Base-by-base conservation (phyloP, 2,888 invertebrate genomes). In the Agrotis segetum region DNA sequence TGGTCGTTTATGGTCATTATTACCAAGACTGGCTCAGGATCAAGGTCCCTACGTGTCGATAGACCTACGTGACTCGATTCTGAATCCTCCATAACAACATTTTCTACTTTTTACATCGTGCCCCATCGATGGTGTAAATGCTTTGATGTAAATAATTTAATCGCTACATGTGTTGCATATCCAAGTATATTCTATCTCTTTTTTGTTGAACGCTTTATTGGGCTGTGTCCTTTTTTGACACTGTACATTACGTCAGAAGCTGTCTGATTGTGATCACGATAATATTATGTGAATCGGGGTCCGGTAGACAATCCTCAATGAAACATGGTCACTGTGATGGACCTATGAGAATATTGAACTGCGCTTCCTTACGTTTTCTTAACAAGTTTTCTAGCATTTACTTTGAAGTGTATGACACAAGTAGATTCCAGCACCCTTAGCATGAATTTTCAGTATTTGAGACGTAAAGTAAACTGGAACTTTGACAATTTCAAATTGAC, bases 1-100 rank as follows among this genome's bases (percentile, higher is more conserved):
- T 71, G 64, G 68, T 74, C 88, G 11, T 77, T 86, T 91, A 92
- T 89, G 90, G 92, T 79, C 88, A 91, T 90, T 91, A 83, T 88
- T 82, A 81, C 82, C 80, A 69, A 82, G 59, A 82, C 82, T 71
- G 62, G 86, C 62, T 84, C 90, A 89, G 87, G 88, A 89, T 89
- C 88, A 88, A 88, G 87, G 85, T 74, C 65, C 74, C 53, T 61
- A 55, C 74, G 74, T 80, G 67, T 80, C 67, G 71, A 81, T 74
- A 79, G 65, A 68, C 69, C 69, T 73, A 88, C 84, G 86, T 87
- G 85, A 85, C 83, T 85, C 65, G 85, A 71, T 71, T 85, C 62
- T 75, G 60, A 82, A 83, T 83, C 72, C 74, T 83, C 71, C 71
- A 68, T 70, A 81, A 84, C 82, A 77, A 78, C 79, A 77, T 81